These are phyloP conservation scores for Lypha dubia DNA, from an alignment of 2,888 invertebrate species.

Conservation along the genomic window DNA sequence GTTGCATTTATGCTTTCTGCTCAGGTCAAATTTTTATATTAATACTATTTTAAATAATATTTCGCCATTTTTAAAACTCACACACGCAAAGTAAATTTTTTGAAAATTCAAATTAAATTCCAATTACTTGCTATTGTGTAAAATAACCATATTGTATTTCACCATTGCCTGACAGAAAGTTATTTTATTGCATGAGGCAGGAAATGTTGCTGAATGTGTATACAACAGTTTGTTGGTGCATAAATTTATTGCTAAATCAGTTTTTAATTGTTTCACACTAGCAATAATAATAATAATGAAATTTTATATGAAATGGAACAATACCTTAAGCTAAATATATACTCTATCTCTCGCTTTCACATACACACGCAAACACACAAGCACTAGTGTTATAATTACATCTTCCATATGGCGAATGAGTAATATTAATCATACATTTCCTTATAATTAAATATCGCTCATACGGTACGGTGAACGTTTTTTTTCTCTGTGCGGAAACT, in stretches of 20 bases:
- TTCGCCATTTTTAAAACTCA: too few relatives aligned
- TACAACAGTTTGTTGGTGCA: neutral
- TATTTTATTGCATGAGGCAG: neutral
- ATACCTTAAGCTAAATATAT: constrained; percentile 1
- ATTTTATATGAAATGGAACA: neutral
- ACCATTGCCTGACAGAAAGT: neutral
- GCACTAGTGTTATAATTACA: constrained; percentile 6
- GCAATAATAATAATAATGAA: constrained; percentile 14
- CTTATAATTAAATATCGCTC: constrained; percentile 55
- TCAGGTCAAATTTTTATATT: too few relatives aligned
- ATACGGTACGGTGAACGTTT: constrained; percentile 39
- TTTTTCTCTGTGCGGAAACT: constrained; percentile 10
- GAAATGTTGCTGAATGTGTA: constrained; percentile 9
- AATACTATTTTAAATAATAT: too few relatives aligned
- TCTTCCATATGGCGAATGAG: constrained; percentile 43
- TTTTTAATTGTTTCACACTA: constrained; percentile 53
- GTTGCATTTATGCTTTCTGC: too few relatives aligned
- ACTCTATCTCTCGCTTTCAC: neutral
- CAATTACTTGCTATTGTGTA: neutral
- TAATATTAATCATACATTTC: constrained; percentile 42
- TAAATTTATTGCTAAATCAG: constrained; percentile 48
- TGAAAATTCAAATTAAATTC: neutral
- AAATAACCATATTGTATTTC: neutral
- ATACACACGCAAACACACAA: too few relatives aligned
- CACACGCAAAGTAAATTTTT: too few relatives aligned